Evolutionary conservation across 2,888 invertebrate species (phyloP).

Genomic region (Balanococcus diminutus): DNA sequence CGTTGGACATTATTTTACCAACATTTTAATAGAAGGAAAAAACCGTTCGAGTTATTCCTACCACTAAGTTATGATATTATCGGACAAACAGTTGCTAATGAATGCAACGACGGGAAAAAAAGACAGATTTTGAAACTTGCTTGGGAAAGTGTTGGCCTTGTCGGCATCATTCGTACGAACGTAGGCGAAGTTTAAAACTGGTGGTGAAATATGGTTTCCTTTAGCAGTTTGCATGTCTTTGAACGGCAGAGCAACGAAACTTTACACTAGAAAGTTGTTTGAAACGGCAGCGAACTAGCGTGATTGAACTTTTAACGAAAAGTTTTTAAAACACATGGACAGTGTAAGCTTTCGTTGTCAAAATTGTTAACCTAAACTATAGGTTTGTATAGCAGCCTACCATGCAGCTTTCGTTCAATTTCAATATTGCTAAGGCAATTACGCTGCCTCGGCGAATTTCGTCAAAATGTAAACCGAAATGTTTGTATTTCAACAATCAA

Average conservation of each 20-base stretch:
- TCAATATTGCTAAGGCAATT: neutral
- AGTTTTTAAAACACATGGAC: constrained; percentile 33
- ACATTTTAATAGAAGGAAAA: too few relatives aligned
- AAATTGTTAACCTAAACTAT: neutral
- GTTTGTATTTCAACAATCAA: too few relatives aligned
- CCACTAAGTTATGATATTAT: constrained; percentile 7
- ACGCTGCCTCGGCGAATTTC: too few relatives aligned
- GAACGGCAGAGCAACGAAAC: constrained; percentile 22
- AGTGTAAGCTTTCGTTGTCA: constrained; percentile 32
- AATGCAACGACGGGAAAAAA: neutral
- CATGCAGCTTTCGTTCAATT: neutral
- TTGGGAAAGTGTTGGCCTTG: constrained; percentile 16
- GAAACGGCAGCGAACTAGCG: constrained; percentile 13
- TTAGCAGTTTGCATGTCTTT: constrained; percentile 44
- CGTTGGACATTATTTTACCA: neutral
- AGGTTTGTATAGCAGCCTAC: neutral
- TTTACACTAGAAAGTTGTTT: constrained; percentile 21
- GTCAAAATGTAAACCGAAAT: too few relatives aligned
- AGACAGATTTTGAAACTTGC: constrained; percentile 1
- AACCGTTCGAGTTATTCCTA: neutral
- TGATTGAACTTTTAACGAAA: constrained; percentile 36
- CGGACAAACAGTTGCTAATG: constrained; percentile 28
- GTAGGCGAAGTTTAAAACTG: constrained; percentile 29
- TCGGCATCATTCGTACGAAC: constrained; percentile 29
- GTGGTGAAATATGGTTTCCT: constrained; percentile 35